A percentile compares a stretch with the other conserved stretches of the same genome.
phyloP scores from a whole-genome alignment of 2,888 invertebrate species.

The Antheraea yamamai region DNA sequence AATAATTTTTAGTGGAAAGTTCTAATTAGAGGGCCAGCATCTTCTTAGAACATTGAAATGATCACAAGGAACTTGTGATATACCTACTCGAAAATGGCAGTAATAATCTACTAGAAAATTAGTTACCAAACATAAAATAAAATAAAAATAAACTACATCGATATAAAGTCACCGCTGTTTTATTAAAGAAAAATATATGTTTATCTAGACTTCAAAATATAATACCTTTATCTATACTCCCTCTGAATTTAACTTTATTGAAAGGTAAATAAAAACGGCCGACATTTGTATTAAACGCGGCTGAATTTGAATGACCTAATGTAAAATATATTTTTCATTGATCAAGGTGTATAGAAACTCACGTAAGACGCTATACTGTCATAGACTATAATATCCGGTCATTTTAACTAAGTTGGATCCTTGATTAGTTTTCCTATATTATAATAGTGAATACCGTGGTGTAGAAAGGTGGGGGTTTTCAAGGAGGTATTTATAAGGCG shows the following conservation, averaged over 20 bases:
- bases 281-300: neutral
- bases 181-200: neutral
- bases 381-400: too few species aligned
- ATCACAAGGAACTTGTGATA: too few species aligned
- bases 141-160: neutral
- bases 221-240: neutral
- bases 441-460: slow-evolving; percentile 18
- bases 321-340: too few species aligned
- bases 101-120: too few species aligned
- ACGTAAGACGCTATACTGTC: too few species aligned
- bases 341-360: neutral
- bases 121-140: neutral
- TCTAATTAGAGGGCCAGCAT: too few species aligned
- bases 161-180: neutral
- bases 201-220: neutral
- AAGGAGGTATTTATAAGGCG: slow-evolving; percentile 26
- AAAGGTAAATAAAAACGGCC: neutral
- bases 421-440: neutral
- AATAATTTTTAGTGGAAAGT: too few species aligned
- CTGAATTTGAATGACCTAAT: too few species aligned
- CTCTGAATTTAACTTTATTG: neutral
- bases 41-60: too few species aligned
- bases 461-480: neutral
- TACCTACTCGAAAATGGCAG: too few species aligned
- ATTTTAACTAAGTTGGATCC: neutral